These are phyloP conservation scores for Actinernus sp. DNA, from an alignment of 92 coral and sea anemone genomes.

Conservation along the genomic window DNA sequence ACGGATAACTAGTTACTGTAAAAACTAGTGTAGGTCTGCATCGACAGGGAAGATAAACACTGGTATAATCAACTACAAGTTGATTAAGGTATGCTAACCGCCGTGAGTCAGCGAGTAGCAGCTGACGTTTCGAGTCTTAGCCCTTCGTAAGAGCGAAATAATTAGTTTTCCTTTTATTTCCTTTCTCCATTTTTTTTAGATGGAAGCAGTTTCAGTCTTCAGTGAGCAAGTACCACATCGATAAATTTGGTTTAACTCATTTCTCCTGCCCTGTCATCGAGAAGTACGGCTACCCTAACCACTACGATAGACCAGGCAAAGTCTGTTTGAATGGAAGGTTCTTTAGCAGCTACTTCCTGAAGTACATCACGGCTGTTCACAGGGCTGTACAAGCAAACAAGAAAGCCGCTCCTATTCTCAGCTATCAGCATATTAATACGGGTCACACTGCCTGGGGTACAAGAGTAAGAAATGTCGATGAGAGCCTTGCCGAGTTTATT, in stretches of 20 bases:
- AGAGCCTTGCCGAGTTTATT: constrained; percentile 53
- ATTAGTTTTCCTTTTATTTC: too few species aligned
- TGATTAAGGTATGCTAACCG: too few species aligned
- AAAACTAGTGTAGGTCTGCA: too few species aligned
- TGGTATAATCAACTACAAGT: too few species aligned
- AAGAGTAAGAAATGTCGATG: constrained; percentile 67
- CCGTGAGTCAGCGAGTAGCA: too few species aligned
- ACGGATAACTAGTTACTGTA: too few species aligned
- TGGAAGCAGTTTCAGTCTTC: constrained; percentile 10
- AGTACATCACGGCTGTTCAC: constrained; percentile 34
- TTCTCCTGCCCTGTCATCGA: constrained; percentile 71
- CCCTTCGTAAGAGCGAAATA: too few species aligned
- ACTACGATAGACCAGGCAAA: constrained; percentile 49
- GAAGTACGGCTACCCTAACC: constrained; percentile 46
- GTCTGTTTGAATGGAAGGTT: constrained; percentile 71
- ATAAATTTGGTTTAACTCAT: constrained; percentile 68
- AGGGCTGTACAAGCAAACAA: constrained; percentile 6
- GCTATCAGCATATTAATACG: constrained; percentile 73
- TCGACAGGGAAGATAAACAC: too few species aligned
- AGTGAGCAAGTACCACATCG: constrained; percentile 26
- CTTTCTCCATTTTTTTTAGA: constrained; percentile 3
- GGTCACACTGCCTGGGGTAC: constrained; percentile 65
- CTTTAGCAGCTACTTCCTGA: constrained; percentile 51
- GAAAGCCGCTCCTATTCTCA: constrained; percentile 31
- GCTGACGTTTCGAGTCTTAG: too few species aligned